Base-by-base conservation (phyloP, 2,888 invertebrate species). In the Thereva nobilitata region DNA sequence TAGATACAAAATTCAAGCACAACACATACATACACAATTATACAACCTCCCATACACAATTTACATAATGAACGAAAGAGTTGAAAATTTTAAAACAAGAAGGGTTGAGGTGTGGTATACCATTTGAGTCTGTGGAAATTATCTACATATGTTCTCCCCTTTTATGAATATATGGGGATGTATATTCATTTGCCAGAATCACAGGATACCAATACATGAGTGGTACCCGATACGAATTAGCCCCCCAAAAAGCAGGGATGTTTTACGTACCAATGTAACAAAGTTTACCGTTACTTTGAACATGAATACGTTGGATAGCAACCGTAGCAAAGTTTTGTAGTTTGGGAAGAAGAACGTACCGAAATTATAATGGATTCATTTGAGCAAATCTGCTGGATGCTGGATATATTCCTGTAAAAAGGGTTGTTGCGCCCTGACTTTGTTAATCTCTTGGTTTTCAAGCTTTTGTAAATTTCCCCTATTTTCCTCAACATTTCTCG, bases 31-130 rank as follows among this genome's bases (percentile, higher is more conserved):
- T 52, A 57, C 54, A 65, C 35, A 66, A 12, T 34, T 41, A 35
- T 50, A 49, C 45, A 55, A 35, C 35, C 55, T 5, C 55, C 34
- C 7, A 23, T 45, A 64, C 44, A 64, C 64, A 64, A 66, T 66
- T 68, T 68, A 68, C 68, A 68, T 67, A 69, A 67, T 69, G 69
- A 67, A 69, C 59, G 69, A 69, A 69, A 69, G 69, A 69, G 69
- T 69, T 69, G 69, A 64, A 69, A 57, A 61, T 67, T 67, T 69
- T 65, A 69, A 67, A 69, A 67, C 59, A 65, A 70, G 68, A 70
- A 70, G 69, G 66, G 55, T 66, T 69, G 67, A 67, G 59, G 54
- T 66, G 67, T 64, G 69, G 64, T 54, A 68, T 63, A 69, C 61
- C 70, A 67, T 68, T 70, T 69, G 12, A 69, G 67, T 54, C 61